These are phyloP conservation scores for Oreochromis aureus DNA, from an alignment of 2,113 vertebrate species.

Conservation along the genomic window DNA sequence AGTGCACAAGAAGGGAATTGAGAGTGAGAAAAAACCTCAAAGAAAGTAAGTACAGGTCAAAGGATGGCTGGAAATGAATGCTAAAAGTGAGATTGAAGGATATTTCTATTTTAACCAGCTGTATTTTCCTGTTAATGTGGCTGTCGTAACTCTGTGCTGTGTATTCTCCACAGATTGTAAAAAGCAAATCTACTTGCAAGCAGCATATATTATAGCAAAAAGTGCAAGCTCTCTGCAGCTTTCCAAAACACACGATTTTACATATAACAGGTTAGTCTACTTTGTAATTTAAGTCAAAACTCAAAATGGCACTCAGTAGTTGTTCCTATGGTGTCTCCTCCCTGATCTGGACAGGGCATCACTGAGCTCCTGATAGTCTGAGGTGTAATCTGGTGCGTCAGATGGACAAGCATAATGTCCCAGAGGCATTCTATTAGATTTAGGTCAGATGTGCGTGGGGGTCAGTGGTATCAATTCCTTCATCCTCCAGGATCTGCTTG, in stretches of 20 bases:
- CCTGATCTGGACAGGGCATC: not conserved
- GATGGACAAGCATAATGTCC: not conserved
- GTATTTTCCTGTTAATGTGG: accelerated
- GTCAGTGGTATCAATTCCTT: not conserved
- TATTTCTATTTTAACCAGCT: not conserved
- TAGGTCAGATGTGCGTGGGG: not conserved
- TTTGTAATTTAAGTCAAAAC: not conserved
- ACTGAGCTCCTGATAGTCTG: not conserved
- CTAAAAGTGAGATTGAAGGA: not conserved
- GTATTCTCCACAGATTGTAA: not conserved
- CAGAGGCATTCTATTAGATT: not conserved
- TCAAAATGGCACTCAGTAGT: not conserved
- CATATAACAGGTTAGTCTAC: not conserved
- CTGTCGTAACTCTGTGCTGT: not conserved
- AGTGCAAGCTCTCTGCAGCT: not conserved
- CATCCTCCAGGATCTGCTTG: not conserved
- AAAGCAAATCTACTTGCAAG: not conserved
- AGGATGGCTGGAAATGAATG: not conserved
- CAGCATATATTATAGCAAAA: not conserved
- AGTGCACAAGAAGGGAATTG: not conserved
- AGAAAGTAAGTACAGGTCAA: not conserved
- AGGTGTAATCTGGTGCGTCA: not conserved
- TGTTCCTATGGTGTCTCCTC: not conserved
- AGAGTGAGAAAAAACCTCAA: not conserved
- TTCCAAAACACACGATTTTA: not conserved